Evolutionary conservation across 1,140 invertebrate species (phyloP), one percentile per base, ranked within the genome.

Genomic region (Anthonomus grandis): DNA sequence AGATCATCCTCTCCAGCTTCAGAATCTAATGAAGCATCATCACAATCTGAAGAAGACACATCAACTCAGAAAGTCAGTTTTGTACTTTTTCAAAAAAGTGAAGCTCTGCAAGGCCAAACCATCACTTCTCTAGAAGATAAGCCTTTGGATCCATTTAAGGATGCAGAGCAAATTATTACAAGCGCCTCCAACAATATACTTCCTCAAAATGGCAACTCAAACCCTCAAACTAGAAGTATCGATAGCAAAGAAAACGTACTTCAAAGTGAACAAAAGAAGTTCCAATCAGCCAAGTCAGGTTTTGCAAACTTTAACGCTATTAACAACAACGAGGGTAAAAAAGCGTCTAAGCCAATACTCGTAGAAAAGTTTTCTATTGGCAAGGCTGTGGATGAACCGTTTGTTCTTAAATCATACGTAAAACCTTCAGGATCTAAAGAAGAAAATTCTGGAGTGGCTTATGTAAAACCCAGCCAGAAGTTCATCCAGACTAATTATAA

Each of bases 1-100:
- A n/a, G n/a, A n/a, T n/a, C n/a, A n/a, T n/a, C n/a, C n/a, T n/a
- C n/a, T n/a, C n/a, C n/a, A n/a, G n/a, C n/a, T n/a, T n/a, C n/a
- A n/a, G n/a, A n/a, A n/a, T n/a, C n/a, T n/a, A n/a, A n/a, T n/a
- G 27, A 31, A 31, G 6, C 27, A 31, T n/a, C n/a, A 31, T 31
- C 27, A 31, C 6, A 31, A n/a, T 31, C 63, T 0, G 54, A 58
- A 54, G 57, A 54, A 25, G 23, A 49, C 23, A 57, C 54, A 9
- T 9, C 53, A n/a, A 62, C 50, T 46, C 58, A 38, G 21, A 57
- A 48, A 57, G 59, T 55, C n/a, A 48, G 27, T 58, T 12, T 63
- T 9, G 63, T 70, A 18, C 36, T 69, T 4, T 51, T 70, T 5
- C 67, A 70, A 54, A 68, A 64, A 65, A 69, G 65, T 12, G 37